Evolutionary conservation across 2,888 invertebrate genomes (phyloP).

Genomic region (Chrysodeixis includens): DNA sequence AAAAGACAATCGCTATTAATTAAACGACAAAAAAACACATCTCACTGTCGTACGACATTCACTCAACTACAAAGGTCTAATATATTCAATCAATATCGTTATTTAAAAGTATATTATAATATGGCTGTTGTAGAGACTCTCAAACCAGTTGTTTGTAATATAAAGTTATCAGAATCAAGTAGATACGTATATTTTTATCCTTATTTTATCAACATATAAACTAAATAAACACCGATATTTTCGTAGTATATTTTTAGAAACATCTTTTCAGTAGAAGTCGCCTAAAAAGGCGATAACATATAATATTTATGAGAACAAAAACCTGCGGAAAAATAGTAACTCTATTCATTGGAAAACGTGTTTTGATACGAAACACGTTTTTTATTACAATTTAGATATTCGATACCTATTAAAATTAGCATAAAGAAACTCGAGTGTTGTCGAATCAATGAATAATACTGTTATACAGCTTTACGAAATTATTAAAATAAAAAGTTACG

Average conservation of each 20-base stretch:
- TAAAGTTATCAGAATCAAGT: background rate
- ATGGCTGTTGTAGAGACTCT: background rate
- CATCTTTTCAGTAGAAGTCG: background rate
- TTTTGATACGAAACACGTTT: constrained; percentile 41
- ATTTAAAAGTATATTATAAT: background rate
- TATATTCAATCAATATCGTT: too few relatives aligned
- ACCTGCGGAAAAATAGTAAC: constrained; percentile 24
- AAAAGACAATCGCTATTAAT: constrained; percentile 54
- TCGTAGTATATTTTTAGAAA: background rate
- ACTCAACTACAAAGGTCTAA: too few relatives aligned
- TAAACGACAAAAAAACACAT: background rate
- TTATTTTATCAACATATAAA: background rate
- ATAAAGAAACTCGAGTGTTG: constrained; percentile 30
- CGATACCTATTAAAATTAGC: constrained; percentile 28
- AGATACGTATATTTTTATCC: background rate
- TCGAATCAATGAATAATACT: constrained; percentile 47
- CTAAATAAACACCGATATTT: background rate
- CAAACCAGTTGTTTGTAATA: background rate
- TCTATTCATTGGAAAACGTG: constrained; percentile 32
- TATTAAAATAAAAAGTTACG: constrained; percentile 46
- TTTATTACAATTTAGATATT: constrained; percentile 29
- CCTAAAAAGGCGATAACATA: background rate
- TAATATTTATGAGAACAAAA: constrained; percentile 21
- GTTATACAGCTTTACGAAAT: constrained; percentile 36
- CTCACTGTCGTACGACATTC: too few relatives aligned